Conservation (phyloP, 30 jellyfish, hydroid and myxozoan species). For the Sanderia malayensis region DNA sequence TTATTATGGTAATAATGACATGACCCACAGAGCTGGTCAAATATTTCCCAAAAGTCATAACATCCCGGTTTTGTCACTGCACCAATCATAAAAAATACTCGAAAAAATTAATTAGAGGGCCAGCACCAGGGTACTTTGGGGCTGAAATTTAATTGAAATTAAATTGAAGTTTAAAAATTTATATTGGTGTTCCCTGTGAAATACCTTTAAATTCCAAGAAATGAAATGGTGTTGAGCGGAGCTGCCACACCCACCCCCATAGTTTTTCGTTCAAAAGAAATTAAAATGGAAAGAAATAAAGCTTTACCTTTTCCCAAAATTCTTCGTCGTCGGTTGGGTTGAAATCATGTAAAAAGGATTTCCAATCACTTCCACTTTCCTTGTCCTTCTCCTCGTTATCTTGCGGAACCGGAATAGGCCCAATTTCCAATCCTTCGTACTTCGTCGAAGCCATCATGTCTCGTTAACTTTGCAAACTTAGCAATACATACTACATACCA, state of each 20-base stretch:
- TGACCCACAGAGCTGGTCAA: too few relatives aligned
- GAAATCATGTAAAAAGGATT: slow-evolving; percentile 44
- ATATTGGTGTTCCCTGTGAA: background rate
- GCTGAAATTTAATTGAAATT: too few relatives aligned
- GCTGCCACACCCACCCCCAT: background rate
- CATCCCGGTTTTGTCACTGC: too few relatives aligned
- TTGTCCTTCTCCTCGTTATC: slow-evolving; percentile 12
- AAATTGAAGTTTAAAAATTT: too few relatives aligned
- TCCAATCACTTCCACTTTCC: background rate
- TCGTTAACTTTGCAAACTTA: background rate
- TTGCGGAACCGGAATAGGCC: background rate
- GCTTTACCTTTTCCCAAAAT: slow-evolving; percentile 59
- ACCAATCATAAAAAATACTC: too few relatives aligned
- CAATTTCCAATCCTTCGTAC: slow-evolving; percentile 26
- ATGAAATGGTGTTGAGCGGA: background rate
- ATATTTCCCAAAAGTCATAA: too few relatives aligned
- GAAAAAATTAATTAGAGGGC: too few relatives aligned
- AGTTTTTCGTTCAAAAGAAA: too few relatives aligned
- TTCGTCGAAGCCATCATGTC: slow-evolving; percentile 5
- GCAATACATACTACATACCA: too few relatives aligned
- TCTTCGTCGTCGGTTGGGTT: slow-evolving; percentile 55
- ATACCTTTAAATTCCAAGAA: background rate
- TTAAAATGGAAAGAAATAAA: background rate
- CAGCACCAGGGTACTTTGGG: too few relatives aligned
- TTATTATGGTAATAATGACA: too few relatives aligned